Base-by-base conservation (phyloP, 1,140 invertebrate species). In the Brachionus manjavacas region DNA sequence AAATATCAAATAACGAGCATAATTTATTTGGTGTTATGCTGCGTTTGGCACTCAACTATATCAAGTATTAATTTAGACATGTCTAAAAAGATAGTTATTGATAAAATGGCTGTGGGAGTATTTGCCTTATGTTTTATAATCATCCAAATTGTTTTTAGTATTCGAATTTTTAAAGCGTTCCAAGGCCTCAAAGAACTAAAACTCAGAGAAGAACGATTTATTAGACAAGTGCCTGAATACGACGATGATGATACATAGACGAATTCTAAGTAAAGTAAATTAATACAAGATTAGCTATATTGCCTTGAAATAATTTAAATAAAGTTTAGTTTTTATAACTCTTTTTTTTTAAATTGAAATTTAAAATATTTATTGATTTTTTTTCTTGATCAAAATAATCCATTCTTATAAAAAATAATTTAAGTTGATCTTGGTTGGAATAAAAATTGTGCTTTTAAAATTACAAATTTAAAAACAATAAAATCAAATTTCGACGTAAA, bases 1-100 rank as follows among this genome's bases (percentile, higher is more conserved):
- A 68, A 72, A 28, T 83, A 83, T 72, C 55, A 66, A 72, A 83
- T 83, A 41, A 68, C 39, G 2, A 41, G 66, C 66, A 83, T 83
- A 55, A 68, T 83, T 52, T 68, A 68, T 52, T 55, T 83, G 60
- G 80, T 83, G 14, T 2, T 66, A 0, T 68, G 55, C 20, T 66
- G 55, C 12, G 46, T 83, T 16, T 83, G 80, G 80, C 80, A 83
- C 28, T 46, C 80, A 8, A 81, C 79, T 16, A 60, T 81, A 39
- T 39, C 79, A 1, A 43, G 35, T 39, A 41, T 81, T 41, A 28
- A 11, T 12, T 20, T 81, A 20, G 79, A 81, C 25, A 60, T 64
- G 79, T 39, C 52, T 2, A 64, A 60, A 64, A 60, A 68, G 25
- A 81, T 64, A 43, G 23, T 81, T 35, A 60, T 81, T 4, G 79